These are phyloP conservation scores for Parthenolecanium corni DNA, from an alignment of 2,888 invertebrate genomes.

Conservation along the genomic window DNA sequence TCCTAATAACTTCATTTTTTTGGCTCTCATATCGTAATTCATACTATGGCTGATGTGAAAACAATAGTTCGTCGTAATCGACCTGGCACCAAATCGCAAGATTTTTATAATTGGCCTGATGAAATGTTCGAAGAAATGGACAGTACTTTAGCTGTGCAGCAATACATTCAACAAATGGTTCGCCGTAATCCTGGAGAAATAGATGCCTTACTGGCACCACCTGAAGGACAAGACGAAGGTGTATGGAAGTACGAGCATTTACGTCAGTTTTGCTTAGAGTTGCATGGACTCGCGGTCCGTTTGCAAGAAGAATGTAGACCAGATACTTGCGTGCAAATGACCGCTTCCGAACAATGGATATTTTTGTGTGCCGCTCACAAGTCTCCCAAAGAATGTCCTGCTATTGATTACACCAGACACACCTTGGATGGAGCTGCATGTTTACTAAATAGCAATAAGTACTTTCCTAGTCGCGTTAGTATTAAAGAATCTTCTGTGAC, in stretches of 20 bases:
- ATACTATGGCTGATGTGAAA: slow-evolving; percentile 70
- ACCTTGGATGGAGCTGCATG: slow-evolving; percentile 98
- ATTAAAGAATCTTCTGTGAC: slow-evolving; percentile 98
- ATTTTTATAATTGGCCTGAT: slow-evolving; percentile 95
- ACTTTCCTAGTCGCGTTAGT: slow-evolving; percentile 98
- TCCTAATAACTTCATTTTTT: too few relatives aligned
- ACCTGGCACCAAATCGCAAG: slow-evolving; percentile 82
- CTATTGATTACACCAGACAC: slow-evolving; percentile 97
- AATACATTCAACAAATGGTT: slow-evolving; percentile 96
- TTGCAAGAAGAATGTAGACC: slow-evolving; percentile 94
- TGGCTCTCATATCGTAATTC: slow-evolving; percentile 49
- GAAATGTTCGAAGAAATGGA: slow-evolving; percentile 99
- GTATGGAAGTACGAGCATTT: slow-evolving; percentile 99
- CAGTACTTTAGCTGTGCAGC: slow-evolving; percentile 94
- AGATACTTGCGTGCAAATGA: slow-evolving; percentile 97
- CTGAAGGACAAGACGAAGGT: slow-evolving; percentile 94
- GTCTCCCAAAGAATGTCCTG: slow-evolving; percentile 99
- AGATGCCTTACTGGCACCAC: slow-evolving; percentile 87
- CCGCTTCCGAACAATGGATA: slow-evolving; percentile 99
- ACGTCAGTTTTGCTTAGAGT: slow-evolving; percentile 96
- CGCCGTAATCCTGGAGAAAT: slow-evolving; percentile 84
- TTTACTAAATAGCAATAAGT: slow-evolving; percentile 97
- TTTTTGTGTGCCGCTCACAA: slow-evolving; percentile 99
- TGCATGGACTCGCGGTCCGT: slow-evolving; percentile 94
- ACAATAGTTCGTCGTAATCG: slow-evolving; percentile 76